Base-by-base conservation (phyloP, 2,113 vertebrate species). In the Semnornis frantzii region DNA sequence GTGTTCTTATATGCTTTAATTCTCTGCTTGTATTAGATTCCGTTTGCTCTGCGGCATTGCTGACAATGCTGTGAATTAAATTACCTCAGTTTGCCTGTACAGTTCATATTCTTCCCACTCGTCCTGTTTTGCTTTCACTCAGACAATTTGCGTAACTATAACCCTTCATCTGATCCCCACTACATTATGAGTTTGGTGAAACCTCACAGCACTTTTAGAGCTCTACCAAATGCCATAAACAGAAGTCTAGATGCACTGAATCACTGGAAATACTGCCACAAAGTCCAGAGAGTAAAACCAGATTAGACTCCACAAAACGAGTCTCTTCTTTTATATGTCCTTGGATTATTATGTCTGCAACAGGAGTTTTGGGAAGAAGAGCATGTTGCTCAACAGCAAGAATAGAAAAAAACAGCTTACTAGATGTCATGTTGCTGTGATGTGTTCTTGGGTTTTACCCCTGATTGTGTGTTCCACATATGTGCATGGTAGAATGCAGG, bases 371-470 rank as follows among this genome's bases (percentile, higher is more conserved):
- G 23, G 54, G 7, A 92, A 37, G 33, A 79, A 6, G 9, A 73
- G 10, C 20, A 48, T 13, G 25, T 19, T 78, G 23, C 14, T 74
- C 27, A 31, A n/a, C 2, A 80, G 52, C 25, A 71, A 60, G 52
- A 76, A 30, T 3, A 71, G 30, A 71, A 80, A 64, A 64, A 80
- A 75, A 23, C 15, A 50, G 14, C 33, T 60, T 69, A 55, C 11
- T 34, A 48, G 58, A 37, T 18, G 25, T 60, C 30, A 70, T 30
- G 18, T 54, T 59, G 12, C 48, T 73, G 27, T 39, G 42, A 28
- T 63, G 52, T 63, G 13, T 68, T 73, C 17, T 46, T 46, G n/a
- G 10, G 30, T n/a, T 54, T 0, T 0, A 10, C 33, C 27, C 6
- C 44, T n/a, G 18, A 50, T 24, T 0, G 0, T 20, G 24, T 37